Evolutionary conservation across 2,797 vertebrate species (phyloP).

Genomic region (Emys orbicularis): DNA sequence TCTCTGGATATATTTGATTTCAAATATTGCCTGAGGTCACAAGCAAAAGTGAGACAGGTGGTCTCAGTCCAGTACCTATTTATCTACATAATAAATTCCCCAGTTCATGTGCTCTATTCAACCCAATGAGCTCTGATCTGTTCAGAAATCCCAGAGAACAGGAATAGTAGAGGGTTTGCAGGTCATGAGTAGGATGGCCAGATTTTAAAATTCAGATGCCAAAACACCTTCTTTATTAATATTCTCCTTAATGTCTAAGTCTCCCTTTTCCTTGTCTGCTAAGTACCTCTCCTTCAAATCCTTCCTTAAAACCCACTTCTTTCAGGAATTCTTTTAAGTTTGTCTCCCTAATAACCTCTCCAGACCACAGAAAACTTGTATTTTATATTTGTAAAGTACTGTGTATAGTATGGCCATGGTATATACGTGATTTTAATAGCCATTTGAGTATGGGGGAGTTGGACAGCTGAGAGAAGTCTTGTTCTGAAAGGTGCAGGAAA

Average conservation of each 20-base stretch:
- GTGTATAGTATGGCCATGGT: background rate
- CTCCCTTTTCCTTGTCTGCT: slow-evolving; percentile 24
- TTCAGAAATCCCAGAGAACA: background rate
- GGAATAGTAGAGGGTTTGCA: background rate
- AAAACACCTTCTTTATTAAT: slow-evolving; percentile 32
- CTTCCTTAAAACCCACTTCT: slow-evolving; percentile 32
- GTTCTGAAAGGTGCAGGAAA: background rate
- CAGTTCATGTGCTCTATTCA: background rate
- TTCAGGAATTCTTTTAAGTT: slow-evolving; percentile 52
- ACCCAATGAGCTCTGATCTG: background rate
- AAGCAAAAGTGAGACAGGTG: background rate
- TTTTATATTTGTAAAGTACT: background rate
- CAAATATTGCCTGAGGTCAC: background rate
- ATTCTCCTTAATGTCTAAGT: slow-evolving; percentile 24
- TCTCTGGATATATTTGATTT: background rate
- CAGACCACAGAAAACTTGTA: background rate
- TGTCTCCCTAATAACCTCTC: background rate
- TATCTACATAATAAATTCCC: background rate
- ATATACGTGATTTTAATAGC: background rate
- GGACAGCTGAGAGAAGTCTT: background rate
- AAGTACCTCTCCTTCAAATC: slow-evolving; percentile 43
- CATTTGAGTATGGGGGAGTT: slow-evolving; percentile 20
- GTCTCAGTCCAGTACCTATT: background rate
- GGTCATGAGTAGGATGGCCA: background rate
- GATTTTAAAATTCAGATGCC: background rate